These are phyloP conservation scores for Myzus persicae DNA, from an alignment of 1,140 invertebrate species.

Conservation along the genomic window DNA sequence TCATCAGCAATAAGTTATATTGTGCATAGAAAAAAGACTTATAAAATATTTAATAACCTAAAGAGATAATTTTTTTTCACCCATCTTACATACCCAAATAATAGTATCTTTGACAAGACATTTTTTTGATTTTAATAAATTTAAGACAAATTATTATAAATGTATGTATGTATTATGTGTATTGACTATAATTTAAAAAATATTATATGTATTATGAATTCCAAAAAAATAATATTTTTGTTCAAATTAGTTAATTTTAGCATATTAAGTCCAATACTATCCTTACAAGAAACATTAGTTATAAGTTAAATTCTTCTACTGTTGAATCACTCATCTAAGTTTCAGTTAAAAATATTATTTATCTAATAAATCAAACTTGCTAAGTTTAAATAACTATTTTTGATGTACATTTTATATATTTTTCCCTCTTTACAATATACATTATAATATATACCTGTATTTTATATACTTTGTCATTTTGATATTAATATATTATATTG, in stretches of 20 bases:
- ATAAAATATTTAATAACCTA: slow-evolving; percentile 40
- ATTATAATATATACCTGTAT: neutral
- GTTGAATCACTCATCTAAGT: neutral
- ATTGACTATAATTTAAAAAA: neutral
- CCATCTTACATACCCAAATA: neutral
- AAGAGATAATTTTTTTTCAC: slow-evolving; percentile 15
- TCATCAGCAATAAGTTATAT: slow-evolving; percentile 63
- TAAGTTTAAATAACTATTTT: slow-evolving; percentile 1
- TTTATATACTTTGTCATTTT: neutral
- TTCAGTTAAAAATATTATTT: neutral
- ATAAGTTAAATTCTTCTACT: neutral
- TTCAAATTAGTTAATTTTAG: neutral
- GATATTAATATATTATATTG: neutral
- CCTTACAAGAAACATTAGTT: neutral
- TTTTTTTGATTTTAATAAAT: neutral
- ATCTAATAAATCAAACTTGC: neutral
- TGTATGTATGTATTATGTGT: neutral
- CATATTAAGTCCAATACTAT: neutral
- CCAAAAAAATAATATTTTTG: slow-evolving; percentile 8
- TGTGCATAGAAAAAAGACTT: slow-evolving; percentile 53
- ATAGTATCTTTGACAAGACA: neutral
- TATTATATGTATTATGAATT: neutral
- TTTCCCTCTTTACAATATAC: neutral
- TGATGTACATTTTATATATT: neutral
- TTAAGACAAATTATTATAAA: neutral